phyloP scores from a whole-genome alignment of 2,888 invertebrate genomes.

The Acrobasis consociella region DNA sequence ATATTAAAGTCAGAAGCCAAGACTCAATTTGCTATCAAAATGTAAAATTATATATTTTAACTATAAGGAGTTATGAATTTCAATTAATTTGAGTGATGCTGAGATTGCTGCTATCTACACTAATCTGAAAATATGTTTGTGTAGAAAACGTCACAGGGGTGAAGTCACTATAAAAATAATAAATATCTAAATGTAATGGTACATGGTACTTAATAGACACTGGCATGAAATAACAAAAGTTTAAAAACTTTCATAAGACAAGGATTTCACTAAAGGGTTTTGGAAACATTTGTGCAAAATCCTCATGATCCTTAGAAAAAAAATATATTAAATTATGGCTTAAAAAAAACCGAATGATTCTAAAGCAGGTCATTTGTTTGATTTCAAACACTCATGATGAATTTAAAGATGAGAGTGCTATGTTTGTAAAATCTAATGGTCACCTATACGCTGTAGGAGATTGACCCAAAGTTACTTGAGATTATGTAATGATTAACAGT shows the following conservation, averaged over 20 bases:
- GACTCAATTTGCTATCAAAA: too few relatives aligned
- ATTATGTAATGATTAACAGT: neutral
- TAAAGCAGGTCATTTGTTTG: slow-evolving; percentile 66
- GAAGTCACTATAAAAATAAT: too few relatives aligned
- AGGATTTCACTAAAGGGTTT: neutral
- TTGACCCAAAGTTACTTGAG: neutral
- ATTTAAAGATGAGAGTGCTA: slow-evolving; percentile 38
- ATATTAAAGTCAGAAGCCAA: too few relatives aligned
- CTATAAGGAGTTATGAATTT: too few relatives aligned
- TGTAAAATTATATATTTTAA: too few relatives aligned
- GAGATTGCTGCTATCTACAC: too few relatives aligned
- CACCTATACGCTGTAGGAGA: slow-evolving; percentile 9
- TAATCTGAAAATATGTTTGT: too few relatives aligned
- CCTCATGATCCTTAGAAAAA: neutral
- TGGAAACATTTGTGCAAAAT: neutral
- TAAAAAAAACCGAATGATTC: slow-evolving; percentile 40
- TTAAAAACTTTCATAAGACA: neutral
- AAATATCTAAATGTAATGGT: too few relatives aligned
- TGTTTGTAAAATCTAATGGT: slow-evolving; percentile 26
- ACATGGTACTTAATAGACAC: too few relatives aligned
- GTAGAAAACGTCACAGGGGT: too few relatives aligned
- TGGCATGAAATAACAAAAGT: too few relatives aligned
- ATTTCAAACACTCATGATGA: slow-evolving; percentile 41
- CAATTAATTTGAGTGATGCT: too few relatives aligned
- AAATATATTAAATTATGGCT: slow-evolving; percentile 20